Conservation (phyloP, 2,113 vertebrate species). For the Lamprotornis superbus region DNA sequence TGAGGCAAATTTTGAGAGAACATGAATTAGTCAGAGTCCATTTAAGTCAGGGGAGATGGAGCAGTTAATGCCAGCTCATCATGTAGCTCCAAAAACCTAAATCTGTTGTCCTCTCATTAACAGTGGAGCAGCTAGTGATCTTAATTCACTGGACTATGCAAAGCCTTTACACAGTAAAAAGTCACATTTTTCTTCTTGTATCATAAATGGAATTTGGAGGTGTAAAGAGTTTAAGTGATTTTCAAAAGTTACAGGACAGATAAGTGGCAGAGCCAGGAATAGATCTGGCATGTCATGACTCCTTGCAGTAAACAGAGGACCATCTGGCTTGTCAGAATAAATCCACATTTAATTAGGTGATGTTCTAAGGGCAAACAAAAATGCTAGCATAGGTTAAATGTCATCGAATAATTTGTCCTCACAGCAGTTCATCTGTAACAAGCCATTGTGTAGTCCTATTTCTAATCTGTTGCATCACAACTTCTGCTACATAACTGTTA, state of each 20-base stretch:
- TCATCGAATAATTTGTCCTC: conserved; percentile 31
- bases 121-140: background rate
- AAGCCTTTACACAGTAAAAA: background rate
- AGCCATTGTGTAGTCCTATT: background rate
- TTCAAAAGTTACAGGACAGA: background rate
- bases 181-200: background rate
- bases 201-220: background rate
- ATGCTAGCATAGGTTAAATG: conserved; percentile 33
- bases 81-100: background rate
- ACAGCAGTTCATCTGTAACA: background rate
- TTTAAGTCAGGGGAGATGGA: background rate
- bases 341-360: conserved; percentile 38
- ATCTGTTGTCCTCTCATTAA: background rate
- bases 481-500: background rate
- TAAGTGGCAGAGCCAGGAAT: conserved; percentile 5
- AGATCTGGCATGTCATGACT: conserved; percentile 13
- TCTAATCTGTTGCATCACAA: background rate
- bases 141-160: background rate
- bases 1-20: background rate
- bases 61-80: background rate
- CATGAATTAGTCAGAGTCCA: background rate
- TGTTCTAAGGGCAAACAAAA: conserved; percentile 37
- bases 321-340: conserved; percentile 56
- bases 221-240: conserved; percentile 28
- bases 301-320: conserved; percentile 4